Percentiles rank a stretch among this genome's conserved stretches.
Conservation (phyloP, 2,797 vertebrate genomes). For the Onychomys leucogaster region DNA sequence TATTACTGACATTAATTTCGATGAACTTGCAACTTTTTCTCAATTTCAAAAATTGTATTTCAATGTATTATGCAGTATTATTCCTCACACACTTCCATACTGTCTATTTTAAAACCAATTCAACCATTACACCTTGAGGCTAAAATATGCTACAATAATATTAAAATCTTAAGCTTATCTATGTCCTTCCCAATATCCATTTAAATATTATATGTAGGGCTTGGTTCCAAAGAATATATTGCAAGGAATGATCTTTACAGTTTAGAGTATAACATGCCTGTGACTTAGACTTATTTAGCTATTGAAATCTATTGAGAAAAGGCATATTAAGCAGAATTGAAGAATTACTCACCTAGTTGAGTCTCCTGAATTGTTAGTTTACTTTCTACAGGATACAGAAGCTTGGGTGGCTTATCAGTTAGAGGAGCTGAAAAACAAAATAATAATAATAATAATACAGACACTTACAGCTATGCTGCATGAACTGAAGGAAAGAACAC, state of each 20-base stretch:
- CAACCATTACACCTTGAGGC: neutral
- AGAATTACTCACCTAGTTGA: constrained; percentile 93
- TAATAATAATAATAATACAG: constrained; percentile 79
- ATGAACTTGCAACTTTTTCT: neutral
- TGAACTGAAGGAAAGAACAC: constrained; percentile 47
- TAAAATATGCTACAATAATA: constrained; percentile 5
- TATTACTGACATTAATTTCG: constrained; percentile 31
- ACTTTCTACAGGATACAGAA: constrained; percentile 95
- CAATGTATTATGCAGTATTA: neutral
- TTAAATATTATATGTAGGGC: neutral
- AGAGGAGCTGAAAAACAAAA: constrained; percentile 93
- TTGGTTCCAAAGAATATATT: neutral
- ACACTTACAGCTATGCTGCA: constrained; percentile 70
- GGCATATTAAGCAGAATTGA: constrained; percentile 55
- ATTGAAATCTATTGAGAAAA: neutral
- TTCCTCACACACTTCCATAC: constrained; percentile 20
- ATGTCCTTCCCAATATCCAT: constrained; percentile 29
- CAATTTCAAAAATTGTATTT: constrained; percentile 57
- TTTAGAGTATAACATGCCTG: neutral
- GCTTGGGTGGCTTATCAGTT: constrained; percentile 98
- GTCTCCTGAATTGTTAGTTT: constrained; percentile 95
- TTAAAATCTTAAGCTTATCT: constrained; percentile 17
- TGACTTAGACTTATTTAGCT: constrained; percentile 20
- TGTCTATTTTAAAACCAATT: constrained; percentile 25
- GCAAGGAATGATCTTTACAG: neutral